A percentile compares a stretch with the other conserved stretches of the same genome.
phyloP scores from a whole-genome alignment of 2,888 invertebrate genomes.

The Hedya salicella region DNA sequence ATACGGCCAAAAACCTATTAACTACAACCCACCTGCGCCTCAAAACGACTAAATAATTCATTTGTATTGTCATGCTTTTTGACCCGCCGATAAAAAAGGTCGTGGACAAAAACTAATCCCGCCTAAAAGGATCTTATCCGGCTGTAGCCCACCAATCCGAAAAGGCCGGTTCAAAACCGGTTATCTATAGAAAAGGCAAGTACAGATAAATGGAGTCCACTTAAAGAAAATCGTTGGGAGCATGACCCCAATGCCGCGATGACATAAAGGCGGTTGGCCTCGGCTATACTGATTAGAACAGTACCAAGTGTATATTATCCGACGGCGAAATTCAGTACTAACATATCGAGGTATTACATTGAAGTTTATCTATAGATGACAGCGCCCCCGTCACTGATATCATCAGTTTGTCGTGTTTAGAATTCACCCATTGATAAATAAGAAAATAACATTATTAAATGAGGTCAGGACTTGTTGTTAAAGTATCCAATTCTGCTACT shows the following conservation, averaged over 20 bases:
- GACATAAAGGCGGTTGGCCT: slow-evolving; percentile 40
- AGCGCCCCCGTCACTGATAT: background rate
- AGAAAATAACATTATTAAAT: too few species aligned
- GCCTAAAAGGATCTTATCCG: slow-evolving; percentile 44
- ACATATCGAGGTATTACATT: background rate
- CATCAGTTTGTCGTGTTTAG: background rate
- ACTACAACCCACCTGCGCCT: background rate
- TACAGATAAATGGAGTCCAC: slow-evolving; percentile 44
- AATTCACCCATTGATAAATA: too few species aligned
- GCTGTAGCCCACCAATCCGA: slow-evolving; percentile 40
- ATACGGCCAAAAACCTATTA: too few species aligned
- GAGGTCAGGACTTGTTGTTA: too few species aligned
- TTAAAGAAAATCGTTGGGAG: slow-evolving; percentile 44
- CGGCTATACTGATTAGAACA: slow-evolving; percentile 32
- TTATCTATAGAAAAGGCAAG: slow-evolving; percentile 42
- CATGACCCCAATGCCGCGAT: slow-evolving; percentile 38
- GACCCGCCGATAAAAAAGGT: slow-evolving; percentile 17
- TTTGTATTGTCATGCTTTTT: background rate
- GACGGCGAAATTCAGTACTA: slow-evolving; percentile 19
- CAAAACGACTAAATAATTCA: slow-evolving; percentile 13
- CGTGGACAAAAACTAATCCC: slow-evolving; percentile 43
- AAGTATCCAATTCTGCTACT: too few species aligned
- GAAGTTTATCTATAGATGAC: slow-evolving; percentile 6
- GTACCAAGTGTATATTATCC: slow-evolving; percentile 5
- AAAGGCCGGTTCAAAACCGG: slow-evolving; percentile 42